Base-by-base conservation (phyloP, 2,113 vertebrate genomes). In the Porphyrio hochstetteri region DNA sequence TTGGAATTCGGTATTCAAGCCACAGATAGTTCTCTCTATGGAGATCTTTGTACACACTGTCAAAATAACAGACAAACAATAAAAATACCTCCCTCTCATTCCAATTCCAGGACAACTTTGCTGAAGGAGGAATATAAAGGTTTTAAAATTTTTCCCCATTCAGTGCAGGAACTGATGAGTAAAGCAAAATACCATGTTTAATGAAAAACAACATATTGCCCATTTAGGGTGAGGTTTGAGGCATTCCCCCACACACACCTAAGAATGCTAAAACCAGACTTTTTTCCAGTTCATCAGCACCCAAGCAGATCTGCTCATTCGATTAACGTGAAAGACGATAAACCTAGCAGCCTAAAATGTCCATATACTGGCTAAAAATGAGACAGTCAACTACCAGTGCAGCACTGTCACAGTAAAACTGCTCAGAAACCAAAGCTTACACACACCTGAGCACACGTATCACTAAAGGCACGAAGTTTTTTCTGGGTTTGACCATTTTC, bases 1-100 rank as follows among this genome's bases (percentile, higher is more conserved):
- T 70, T 92, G 85, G 87, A 88, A 95, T 95, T 96, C 95, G 31
- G 1, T 82, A 65, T 50, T 94, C 82, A 94, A 93, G 88, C 77
- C 88, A 93, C 97, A 96, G 97, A 97, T 93, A 97, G 67, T 71
- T 95, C 93, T 98, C 96, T 35, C 97, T 96, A 97, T 98, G 96
- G 97, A 82, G 94, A 97, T 97, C 94, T 95, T 82, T 19, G 78
- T 92, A 97, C 96, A 98, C 96, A 97, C 57, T 86, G 95, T 87
- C 97, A 95, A 97, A 97, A 94, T 95, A 97, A 88, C 94, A 82
- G 88, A 96, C 56, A 86, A 94, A 96, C 92, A 94, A 80, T 69
- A 57, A 90, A 17, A 68, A 78, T 85, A n/a, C 20, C 63, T 90
- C 87, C 86, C 15, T 94, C 86, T 61, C 85, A n/a, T 82, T 77